Conservation (phyloP, 2,888 invertebrate species). For the Diarsia brunnea region DNA sequence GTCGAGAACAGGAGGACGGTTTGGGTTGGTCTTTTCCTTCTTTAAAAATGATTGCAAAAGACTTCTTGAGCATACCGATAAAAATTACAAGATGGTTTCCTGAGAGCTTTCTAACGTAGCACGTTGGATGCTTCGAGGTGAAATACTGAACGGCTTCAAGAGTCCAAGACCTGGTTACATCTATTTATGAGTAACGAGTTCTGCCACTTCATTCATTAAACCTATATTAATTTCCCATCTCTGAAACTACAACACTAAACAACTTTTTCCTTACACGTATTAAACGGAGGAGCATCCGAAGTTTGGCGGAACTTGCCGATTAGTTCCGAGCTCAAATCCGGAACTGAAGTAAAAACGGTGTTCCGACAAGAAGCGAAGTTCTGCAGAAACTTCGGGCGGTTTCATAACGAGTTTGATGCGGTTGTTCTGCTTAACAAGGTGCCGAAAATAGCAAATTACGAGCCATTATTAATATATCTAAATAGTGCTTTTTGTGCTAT, state of each 20-base stretch:
- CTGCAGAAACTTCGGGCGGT: slow-evolving; percentile 52
- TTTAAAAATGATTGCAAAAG: neutral
- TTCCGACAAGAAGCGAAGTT: slow-evolving; percentile 62
- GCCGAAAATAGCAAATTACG: slow-evolving; percentile 29
- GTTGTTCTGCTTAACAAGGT: slow-evolving; percentile 42
- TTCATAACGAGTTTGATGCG: slow-evolving; percentile 62
- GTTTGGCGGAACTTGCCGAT: slow-evolving; percentile 71
- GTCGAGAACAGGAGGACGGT: too few relatives aligned
- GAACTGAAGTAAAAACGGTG: slow-evolving; percentile 72
- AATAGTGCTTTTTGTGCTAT: too few relatives aligned
- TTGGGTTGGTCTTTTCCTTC: too few relatives aligned
- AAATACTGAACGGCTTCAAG: neutral
- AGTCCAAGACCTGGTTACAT: neutral
- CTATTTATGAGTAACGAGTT: neutral
- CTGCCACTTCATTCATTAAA: slow-evolving; percentile 1
- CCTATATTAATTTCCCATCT: slow-evolving; percentile 37
- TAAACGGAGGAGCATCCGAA: slow-evolving; percentile 56
- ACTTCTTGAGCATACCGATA: neutral
- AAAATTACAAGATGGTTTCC: neutral
- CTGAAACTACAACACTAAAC: slow-evolving; percentile 26
- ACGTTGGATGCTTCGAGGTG: neutral
- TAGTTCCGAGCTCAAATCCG: slow-evolving; percentile 70
- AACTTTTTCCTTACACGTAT: slow-evolving; percentile 57
- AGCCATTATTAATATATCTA: slow-evolving; percentile 10
- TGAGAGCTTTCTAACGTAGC: neutral